Evolutionary conservation across 2,797 vertebrate species (phyloP).

Genomic region (Cossypha heuglini): DNA sequence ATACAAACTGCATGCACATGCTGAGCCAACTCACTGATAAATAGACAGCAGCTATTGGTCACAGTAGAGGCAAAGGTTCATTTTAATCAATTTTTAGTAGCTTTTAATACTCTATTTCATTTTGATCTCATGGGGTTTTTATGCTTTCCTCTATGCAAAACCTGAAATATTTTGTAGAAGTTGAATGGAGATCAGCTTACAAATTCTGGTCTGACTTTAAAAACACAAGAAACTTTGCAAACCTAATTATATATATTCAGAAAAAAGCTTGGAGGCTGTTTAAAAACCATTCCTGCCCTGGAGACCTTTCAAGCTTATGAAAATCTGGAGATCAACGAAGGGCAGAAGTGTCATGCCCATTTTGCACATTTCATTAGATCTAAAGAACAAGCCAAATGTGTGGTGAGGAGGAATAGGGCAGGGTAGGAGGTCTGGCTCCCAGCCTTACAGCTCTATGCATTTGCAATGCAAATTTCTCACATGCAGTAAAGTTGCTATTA

Average conservation of each 20-base stretch:
- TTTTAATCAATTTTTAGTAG: background rate
- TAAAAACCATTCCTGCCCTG: background rate
- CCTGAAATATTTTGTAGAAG: slow-evolving; percentile 13
- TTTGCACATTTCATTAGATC: slow-evolving; percentile 55
- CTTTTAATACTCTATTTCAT: background rate
- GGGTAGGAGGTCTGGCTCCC: slow-evolving; percentile 45
- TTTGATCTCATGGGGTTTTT: background rate
- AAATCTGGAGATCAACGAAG: slow-evolving; percentile 30
- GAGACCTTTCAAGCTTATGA: slow-evolving; percentile 26
- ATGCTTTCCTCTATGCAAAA: background rate
- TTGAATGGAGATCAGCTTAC: slow-evolving; percentile 9
- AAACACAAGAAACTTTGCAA: slow-evolving; percentile 7
- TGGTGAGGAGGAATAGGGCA: slow-evolving; percentile 14
- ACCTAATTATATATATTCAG: slow-evolving; percentile 14
- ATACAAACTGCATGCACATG: rapidly evolving
- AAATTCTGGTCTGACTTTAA: background rate
- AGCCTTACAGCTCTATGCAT: background rate
- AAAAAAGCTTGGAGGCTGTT: background rate
- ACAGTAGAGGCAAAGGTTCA: background rate
- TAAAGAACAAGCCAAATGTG: slow-evolving; percentile 30
- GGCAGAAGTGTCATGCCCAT: slow-evolving; percentile 14
- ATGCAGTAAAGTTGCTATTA: background rate
- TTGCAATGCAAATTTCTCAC: slow-evolving; percentile 52
- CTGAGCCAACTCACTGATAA: background rate
- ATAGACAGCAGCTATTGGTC: background rate